Percentiles rank a stretch among this genome's conserved stretches.
phyloP scores from a whole-genome alignment of 2,888 invertebrate species.

The Drosophila dives region DNA sequence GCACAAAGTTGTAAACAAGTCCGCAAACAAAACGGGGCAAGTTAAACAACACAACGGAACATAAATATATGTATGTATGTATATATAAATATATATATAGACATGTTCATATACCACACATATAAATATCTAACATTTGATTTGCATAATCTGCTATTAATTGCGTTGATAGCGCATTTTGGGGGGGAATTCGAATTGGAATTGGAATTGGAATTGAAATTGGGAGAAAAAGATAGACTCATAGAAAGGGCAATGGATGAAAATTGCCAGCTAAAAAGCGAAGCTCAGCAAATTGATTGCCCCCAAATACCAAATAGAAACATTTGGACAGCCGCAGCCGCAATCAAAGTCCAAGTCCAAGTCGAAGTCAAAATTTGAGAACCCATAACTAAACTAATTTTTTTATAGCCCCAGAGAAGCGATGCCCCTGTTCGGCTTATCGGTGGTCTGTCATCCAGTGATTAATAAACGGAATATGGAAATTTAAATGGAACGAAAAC shows the following conservation, averaged over 20 bases:
- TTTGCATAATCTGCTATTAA: constrained; percentile 83
- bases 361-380: background rate
- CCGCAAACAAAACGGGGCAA: constrained; percentile 37
- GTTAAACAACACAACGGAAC: constrained; percentile 10
- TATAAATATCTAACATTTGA: constrained; percentile 57
- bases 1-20: constrained; percentile 25
- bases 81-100: constrained; percentile 35
- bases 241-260: constrained; percentile 18
- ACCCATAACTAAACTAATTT: constrained; percentile 37
- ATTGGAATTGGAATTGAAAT: constrained; percentile 26
- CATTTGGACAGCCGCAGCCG: constrained; percentile 62
- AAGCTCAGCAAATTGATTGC: constrained; percentile 67
- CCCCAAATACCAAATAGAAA: constrained; percentile 64
- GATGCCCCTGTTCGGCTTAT: constrained; percentile 41
- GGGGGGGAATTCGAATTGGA: constrained; percentile 8
- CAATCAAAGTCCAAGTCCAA: constrained; percentile 4
- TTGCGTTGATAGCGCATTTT: constrained; percentile 72
- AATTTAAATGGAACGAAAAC: constrained; percentile 62
- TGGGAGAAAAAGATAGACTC: constrained; percentile 36
- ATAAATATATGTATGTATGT: constrained; percentile 1
- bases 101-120: constrained; percentile 46
- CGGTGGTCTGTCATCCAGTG: constrained; percentile 64
- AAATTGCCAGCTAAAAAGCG: constrained; percentile 12
- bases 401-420: constrained; percentile 23
- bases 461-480: constrained; percentile 77